Evolutionary conservation across 2,888 invertebrate genomes (phyloP).

Genomic region (Emmelina monodactyla): DNA sequence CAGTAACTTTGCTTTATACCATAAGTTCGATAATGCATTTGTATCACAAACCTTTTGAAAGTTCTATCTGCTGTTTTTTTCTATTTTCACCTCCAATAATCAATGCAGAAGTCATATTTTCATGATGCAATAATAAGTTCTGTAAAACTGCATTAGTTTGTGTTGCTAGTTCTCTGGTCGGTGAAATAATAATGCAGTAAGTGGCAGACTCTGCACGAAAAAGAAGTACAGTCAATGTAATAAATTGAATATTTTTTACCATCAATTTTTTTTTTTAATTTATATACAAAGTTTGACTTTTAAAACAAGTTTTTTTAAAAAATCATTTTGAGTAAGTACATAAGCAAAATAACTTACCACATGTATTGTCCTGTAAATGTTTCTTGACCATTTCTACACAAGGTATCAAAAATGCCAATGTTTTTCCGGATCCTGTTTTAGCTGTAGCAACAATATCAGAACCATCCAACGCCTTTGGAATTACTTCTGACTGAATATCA

Average conservation of each 20-base stretch:
- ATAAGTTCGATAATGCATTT: neutral
- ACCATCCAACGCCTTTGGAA: conserved; percentile 88
- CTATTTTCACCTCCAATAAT: conserved; percentile 94
- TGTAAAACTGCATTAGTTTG: conserved; percentile 94
- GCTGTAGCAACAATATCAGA: conserved; percentile 93
- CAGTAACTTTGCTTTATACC: too few relatives aligned
- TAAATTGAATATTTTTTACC: neutral
- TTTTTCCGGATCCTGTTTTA: conserved; percentile 97
- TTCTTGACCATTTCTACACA: conserved; percentile 88
- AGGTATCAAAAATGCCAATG: conserved; percentile 93
- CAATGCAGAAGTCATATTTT: conserved; percentile 82
- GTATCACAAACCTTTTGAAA: conserved; percentile 70
- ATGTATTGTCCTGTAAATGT: too few relatives aligned
- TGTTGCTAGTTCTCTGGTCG: conserved; percentile 94
- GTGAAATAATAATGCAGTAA: conserved; percentile 90
- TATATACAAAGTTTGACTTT: too few relatives aligned
- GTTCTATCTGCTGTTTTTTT: conserved; percentile 82
- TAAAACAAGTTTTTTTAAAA: too few relatives aligned
- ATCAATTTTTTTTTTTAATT: neutral
- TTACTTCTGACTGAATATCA: conserved; percentile 87
- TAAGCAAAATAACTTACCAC: conserved; percentile 1
- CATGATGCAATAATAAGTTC: conserved; percentile 82
- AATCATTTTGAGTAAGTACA: too few relatives aligned
- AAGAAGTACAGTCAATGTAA: conserved; percentile 4
- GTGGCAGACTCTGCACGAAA: conserved; percentile 69